Conservation (phyloP, 2,888 invertebrate genomes). For the Hypsopygia costalis region DNA sequence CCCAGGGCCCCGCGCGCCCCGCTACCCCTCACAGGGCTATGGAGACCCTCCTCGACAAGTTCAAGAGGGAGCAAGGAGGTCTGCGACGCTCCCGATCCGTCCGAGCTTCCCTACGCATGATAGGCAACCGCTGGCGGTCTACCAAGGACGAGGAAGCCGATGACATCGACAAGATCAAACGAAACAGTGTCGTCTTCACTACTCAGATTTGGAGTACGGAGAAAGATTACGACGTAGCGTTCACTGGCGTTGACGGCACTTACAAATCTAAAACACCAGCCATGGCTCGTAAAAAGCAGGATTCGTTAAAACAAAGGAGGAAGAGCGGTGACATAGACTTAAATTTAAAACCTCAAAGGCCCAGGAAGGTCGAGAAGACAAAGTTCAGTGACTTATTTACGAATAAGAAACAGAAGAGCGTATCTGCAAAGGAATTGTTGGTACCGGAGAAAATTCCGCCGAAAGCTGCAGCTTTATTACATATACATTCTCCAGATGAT, state of each 20-base stretch:
- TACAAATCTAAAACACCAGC: conserved; percentile 69
- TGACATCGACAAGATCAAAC: conserved; percentile 53
- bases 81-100: conserved; percentile 84
- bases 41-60: conserved; percentile 76
- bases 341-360: conserved; percentile 57
- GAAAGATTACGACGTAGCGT: conserved; percentile 64
- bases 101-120: conserved; percentile 84
- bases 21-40: conserved; percentile 68
- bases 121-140: conserved; percentile 82
- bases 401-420: conserved; percentile 70
- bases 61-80: conserved; percentile 73
- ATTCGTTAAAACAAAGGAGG: conserved; percentile 49
- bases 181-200: conserved; percentile 55
- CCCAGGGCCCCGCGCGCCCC: conserved; percentile 61
- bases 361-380: conserved; percentile 61
- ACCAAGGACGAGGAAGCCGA: conserved; percentile 61
- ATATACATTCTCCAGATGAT: conserved; percentile 74
- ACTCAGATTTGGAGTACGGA: conserved; percentile 63
- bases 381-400: conserved; percentile 72
- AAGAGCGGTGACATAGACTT: conserved; percentile 70
- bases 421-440: conserved; percentile 61
- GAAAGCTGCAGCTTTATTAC: conserved; percentile 82
- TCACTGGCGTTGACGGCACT: conserved; percentile 68
- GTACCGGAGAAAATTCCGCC: conserved; percentile 79
- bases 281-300: conserved; percentile 65